Evolutionary conservation across 2,113 vertebrate genomes (phyloP).

Genomic region (Heloderma charlesbogerti): DNA sequence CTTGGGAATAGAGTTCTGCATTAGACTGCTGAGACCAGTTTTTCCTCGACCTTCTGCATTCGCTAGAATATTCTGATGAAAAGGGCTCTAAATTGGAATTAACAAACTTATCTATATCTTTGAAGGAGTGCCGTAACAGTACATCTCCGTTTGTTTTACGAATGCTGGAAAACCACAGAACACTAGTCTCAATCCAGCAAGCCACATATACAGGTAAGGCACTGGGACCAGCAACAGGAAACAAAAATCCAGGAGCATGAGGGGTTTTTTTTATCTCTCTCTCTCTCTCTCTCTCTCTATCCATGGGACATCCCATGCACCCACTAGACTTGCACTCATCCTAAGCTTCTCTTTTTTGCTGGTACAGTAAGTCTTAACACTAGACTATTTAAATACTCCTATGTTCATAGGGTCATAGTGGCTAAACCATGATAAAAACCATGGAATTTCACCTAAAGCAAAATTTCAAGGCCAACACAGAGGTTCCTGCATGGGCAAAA

Average conservation of each 20-base stretch:
- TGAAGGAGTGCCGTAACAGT: background rate
- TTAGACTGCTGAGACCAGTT: slow-evolving; percentile 45
- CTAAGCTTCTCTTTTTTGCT: background rate
- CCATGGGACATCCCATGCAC: background rate
- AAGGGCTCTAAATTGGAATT: background rate
- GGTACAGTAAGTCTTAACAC: background rate
- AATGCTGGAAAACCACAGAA: background rate
- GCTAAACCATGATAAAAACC: background rate
- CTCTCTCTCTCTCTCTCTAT: background rate
- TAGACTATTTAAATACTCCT: background rate
- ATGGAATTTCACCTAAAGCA: background rate
- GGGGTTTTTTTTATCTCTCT: background rate
- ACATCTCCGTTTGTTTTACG: background rate
- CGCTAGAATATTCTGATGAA: slow-evolving; percentile 10
- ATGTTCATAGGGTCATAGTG: background rate
- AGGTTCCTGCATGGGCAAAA: background rate
- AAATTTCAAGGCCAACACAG: background rate
- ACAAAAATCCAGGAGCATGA: background rate
- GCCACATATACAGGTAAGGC: too few relatives aligned
- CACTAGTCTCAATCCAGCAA: background rate
- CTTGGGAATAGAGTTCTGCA: slow-evolving; percentile 56
- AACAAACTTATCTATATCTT: too few relatives aligned
- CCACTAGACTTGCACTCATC: background rate
- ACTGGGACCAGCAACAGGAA: background rate
- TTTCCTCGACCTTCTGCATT: slow-evolving; percentile 36